phyloP scores from a whole-genome alignment of 1,140 invertebrate species.

The Sminthurides bifidus region DNA sequence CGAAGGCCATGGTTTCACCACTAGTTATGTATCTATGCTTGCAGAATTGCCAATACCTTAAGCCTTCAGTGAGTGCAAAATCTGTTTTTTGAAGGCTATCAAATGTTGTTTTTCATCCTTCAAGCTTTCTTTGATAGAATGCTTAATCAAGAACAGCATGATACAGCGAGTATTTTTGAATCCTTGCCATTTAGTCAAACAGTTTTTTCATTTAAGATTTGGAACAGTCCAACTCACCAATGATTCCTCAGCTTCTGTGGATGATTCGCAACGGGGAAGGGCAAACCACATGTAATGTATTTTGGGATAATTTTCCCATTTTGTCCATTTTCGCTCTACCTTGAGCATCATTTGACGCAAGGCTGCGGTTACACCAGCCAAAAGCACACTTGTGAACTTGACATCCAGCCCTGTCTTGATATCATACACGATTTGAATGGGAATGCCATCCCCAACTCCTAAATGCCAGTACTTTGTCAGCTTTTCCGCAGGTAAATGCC shows the following conservation, averaged over 20 bases:
- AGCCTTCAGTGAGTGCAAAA: too few relatives aligned
- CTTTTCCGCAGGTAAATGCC: background rate
- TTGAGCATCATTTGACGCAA: background rate
- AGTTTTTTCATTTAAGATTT: too few relatives aligned
- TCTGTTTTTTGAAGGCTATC: too few relatives aligned
- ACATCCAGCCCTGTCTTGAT: background rate
- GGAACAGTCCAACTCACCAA: conserved; percentile 1
- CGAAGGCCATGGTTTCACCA: too few relatives aligned
- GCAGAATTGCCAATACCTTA: too few relatives aligned
- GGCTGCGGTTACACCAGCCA: background rate
- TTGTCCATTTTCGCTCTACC: background rate
- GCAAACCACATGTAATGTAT: background rate
- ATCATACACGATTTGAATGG: background rate
- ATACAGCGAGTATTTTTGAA: too few relatives aligned
- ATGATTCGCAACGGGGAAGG: background rate
- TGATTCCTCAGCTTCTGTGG: background rate
- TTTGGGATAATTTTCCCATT: background rate
- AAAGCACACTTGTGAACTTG: background rate
- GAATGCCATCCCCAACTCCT: background rate
- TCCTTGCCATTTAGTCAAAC: too few relatives aligned
- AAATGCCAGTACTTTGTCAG: background rate
- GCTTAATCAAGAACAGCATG: too few relatives aligned
- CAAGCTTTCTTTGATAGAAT: too few relatives aligned
- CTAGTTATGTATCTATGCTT: too few relatives aligned
- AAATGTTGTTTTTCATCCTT: too few relatives aligned